A percentile compares a stretch with the other conserved stretches of the same genome.
Evolutionary conservation across 2,797 vertebrate species (phyloP).

Genomic region (Hydrolagus colliei): DNA sequence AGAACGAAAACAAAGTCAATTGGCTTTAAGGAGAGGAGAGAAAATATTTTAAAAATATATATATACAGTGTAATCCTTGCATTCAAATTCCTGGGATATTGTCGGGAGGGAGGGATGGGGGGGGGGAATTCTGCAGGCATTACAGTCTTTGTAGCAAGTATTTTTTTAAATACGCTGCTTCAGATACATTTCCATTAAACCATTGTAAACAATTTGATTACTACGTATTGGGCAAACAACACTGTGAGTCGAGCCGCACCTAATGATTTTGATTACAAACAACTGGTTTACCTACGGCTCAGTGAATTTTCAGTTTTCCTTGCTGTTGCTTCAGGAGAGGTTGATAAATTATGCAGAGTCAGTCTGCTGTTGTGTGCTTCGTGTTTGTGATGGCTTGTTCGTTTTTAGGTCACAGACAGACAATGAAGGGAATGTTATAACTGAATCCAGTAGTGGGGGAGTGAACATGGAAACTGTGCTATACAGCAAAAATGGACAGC

Average conservation of each 20-base stretch:
- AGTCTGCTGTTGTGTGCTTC: conserved; percentile 39
- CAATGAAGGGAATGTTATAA: conserved; percentile 65
- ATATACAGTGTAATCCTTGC: too few relatives aligned
- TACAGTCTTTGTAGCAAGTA: background rate
- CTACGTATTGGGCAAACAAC: too few relatives aligned
- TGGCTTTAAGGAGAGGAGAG: too few relatives aligned
- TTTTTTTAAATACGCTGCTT: background rate
- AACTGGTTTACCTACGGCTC: conserved; percentile 38
- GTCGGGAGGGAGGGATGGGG: too few relatives aligned
- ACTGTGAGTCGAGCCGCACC: background rate
- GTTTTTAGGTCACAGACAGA: conserved; percentile 81
- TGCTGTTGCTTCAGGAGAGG: conserved; percentile 44
- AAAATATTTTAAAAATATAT: too few relatives aligned
- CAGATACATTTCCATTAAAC: background rate
- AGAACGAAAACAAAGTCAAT: too few relatives aligned
- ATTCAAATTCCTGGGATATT: too few relatives aligned
- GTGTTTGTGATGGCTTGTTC: conserved; percentile 36
- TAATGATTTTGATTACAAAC: background rate
- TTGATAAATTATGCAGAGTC: conserved; percentile 56
- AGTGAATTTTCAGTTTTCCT: conserved; percentile 47
- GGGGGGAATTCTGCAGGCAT: too few relatives aligned
- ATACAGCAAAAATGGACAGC: conserved; percentile 73
- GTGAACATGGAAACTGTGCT: conserved; percentile 63
- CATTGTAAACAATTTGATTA: background rate
- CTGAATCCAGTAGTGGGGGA: conserved; percentile 62